Evolutionary conservation across 2,888 invertebrate genomes (phyloP), one percentile per base, ranked within the genome.

Genomic region (Meloe dianella): DNA sequence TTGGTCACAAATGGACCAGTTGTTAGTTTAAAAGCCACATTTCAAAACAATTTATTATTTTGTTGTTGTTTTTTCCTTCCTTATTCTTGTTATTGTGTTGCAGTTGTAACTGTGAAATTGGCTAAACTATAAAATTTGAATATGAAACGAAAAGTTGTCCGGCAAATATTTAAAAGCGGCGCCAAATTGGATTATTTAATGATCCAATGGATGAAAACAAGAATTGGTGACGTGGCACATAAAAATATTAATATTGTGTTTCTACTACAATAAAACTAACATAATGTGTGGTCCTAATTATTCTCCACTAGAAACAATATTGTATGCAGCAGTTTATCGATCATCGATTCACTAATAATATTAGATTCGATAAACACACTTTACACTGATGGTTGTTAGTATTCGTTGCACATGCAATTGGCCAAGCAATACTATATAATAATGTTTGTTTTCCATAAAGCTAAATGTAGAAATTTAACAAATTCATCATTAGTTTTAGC

Each of bases 81-180:
- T n/a, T n/a, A n/a, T 47, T 47, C 1, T 47, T 47, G 3, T 47
- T 41, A 0, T 17, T 6, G 7, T 35, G 14, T 35, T 35, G 4
- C 14, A 5, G 54, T 54, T 14, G 14, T 24, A 12, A 24, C 54
- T 54, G 51, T 54, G 54, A 54, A 54, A 54, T 54, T 54, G 54
- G 54, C 54, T 22, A 54, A 14, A 54, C 54, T 54, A 54, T 54
- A 54, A 54, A 54, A 54, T 54, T 54, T 54, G 54, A 54, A 54
- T 54, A 54, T 54, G 54, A 54, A 47, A 47, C 47, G 47, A 17
- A 54, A 54, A 54, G 12, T 24, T 22, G 22, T 24, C 8, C 24
- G 54, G 54, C 9, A 20, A 20, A 20, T 20, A 20, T 47, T 47
- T 47, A 20, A 47, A 47, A 47, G 47, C 47, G 47, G 47, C 24